phyloP scores from a whole-genome alignment of 2,888 invertebrate genomes.

The Lamellibrachia satsuma region DNA sequence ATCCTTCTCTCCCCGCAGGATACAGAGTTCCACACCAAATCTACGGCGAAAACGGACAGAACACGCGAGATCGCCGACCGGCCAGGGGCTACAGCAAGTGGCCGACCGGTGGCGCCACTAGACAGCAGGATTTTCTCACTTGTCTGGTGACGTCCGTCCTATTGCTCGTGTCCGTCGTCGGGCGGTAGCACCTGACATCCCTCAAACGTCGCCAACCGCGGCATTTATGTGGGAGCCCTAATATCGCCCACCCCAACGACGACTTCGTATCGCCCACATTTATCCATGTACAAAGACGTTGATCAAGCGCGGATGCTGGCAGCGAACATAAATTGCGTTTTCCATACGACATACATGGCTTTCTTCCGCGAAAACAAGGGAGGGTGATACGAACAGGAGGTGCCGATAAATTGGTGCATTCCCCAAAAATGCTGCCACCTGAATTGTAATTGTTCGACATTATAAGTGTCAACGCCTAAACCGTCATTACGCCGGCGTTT shows the following conservation, averaged over 20 bases:
- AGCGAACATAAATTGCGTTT: background rate
- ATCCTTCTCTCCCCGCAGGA: background rate
- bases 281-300: background rate
- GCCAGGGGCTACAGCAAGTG: background rate
- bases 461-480: background rate
- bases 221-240: background rate
- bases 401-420: background rate
- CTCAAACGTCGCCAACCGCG: background rate
- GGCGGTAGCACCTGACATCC: conserved; percentile 1
- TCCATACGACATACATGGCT: background rate
- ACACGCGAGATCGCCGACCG: background rate
- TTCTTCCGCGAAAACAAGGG: background rate
- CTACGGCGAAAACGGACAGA: background rate
- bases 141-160: background rate
- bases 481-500: background rate
- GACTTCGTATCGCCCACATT: background rate
- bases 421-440: background rate
- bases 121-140: background rate
- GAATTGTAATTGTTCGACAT: background rate
- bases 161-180: background rate
- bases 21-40: background rate
- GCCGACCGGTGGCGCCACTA: background rate
- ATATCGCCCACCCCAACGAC: background rate
- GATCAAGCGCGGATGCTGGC: background rate
- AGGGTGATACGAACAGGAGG: background rate